Conservation (phyloP, 2,888 invertebrate genomes). For the Drosophila ezoana region DNA sequence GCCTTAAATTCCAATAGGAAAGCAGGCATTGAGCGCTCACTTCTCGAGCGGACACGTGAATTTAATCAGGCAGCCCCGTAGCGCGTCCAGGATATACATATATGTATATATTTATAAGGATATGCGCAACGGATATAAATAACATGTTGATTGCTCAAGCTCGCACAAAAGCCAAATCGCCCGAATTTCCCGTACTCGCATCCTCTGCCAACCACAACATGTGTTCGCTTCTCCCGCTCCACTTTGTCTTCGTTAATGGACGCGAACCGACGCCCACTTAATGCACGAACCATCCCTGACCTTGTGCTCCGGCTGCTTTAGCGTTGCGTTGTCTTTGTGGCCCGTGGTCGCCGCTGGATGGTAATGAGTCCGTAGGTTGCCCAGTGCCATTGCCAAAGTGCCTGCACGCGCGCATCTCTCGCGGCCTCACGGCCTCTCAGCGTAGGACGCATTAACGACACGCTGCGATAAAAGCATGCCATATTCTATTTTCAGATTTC, state of each 20-base stretch:
- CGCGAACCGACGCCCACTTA: conserved; percentile 51
- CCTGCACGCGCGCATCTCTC: conserved; percentile 61
- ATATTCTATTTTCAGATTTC: conserved; percentile 26
- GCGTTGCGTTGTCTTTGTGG: conserved; percentile 50
- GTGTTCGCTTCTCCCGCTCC: not conserved
- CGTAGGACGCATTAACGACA: conserved; percentile 62
- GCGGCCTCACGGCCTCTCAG: not conserved
- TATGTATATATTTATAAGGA: conserved; percentile 16
- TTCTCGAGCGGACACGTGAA: conserved; percentile 74
- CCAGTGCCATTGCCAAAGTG: conserved; percentile 50
- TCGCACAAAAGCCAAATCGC: conserved; percentile 3
- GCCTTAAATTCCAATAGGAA: conserved; percentile 75
- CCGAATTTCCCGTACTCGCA: conserved; percentile 1
- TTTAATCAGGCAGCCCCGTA: conserved; percentile 74
- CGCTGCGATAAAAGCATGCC: conserved; percentile 63
- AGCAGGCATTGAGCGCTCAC: conserved; percentile 62
- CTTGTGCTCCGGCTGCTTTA: not conserved
- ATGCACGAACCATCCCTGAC: not conserved
- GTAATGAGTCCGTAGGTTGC: conserved; percentile 44
- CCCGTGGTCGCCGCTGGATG: conserved; percentile 57
- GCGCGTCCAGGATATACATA: conserved; percentile 36
- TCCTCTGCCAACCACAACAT: not conserved
- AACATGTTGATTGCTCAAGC: conserved; percentile 65
- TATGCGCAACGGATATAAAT: conserved; percentile 73
- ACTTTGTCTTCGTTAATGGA: conserved; percentile 39